Base-by-base conservation (phyloP, 2,113 vertebrate species). In the Irena cyanogastra region DNA sequence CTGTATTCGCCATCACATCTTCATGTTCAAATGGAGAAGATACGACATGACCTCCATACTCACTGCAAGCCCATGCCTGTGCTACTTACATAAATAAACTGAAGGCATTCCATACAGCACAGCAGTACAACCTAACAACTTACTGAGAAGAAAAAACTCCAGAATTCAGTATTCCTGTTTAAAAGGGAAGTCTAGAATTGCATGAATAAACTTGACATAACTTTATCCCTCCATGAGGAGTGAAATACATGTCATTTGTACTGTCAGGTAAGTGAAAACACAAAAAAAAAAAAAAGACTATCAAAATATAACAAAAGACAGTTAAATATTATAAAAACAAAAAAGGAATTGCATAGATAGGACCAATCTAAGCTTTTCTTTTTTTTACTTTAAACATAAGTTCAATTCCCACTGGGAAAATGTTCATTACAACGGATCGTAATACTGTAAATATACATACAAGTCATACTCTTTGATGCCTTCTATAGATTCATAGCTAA, bases 11-110 rank as follows among this genome's bases (percentile, higher is more conserved):
- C 31, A 66, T 35, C 37, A 42, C 21, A 21, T 20, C 19, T 86
- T 35, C 45, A 16, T 35, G 35, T 14, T 37, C 71, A 79, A 42
- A 52, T 16, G 18, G 33, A 57, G 49, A 68, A 27, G 11, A 41
- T 6, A 19, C 0, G 3, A n/a, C 4, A 17, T 20, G 66, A 63
- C 19, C 44, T 66, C 35, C 27, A 14, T 3, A 21, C 6, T 47
- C 49, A 61, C 21, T n/a, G 10, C 45, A 52, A 54, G 16, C 9
- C 39, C 9, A 7, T 23, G 53, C 15, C 44, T 50, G 15, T 39
- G 44, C 7, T 50, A 17, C 5, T 33, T 22, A 45, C 0, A 19
- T 0, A 45, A 24, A 0, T 22, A 42, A 91, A 8, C 23, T 71
- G 24, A 47, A 61, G 20, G 18, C 18, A 37, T 49, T 82, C 26